Evolutionary conservation across 2,888 invertebrate species (phyloP).

Genomic region (Tinea trinotella): DNA sequence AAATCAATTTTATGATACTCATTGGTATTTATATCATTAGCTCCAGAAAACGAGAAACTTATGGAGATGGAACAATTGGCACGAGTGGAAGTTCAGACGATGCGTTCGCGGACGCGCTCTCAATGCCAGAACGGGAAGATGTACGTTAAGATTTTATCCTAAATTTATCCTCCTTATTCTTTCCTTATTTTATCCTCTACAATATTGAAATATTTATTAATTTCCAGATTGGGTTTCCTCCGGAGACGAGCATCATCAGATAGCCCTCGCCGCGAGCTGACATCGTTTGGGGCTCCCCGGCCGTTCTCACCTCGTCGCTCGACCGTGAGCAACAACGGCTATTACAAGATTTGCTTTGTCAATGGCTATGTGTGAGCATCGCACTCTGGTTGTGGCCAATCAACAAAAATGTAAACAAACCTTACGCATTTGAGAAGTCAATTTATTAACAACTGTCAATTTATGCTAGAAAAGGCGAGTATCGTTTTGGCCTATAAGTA

Average conservation of each 20-base stretch:
- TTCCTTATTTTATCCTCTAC: not conserved
- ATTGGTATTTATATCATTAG: constrained; percentile 32
- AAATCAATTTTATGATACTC: too few relatives aligned
- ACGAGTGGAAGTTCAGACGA: constrained; percentile 70
- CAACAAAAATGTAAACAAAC: constrained; percentile 7
- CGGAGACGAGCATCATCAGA: constrained; percentile 68
- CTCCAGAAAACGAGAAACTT: constrained; percentile 70
- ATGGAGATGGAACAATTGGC: constrained; percentile 79
- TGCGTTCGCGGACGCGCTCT: constrained; percentile 72
- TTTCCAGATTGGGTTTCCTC: constrained; percentile 60
- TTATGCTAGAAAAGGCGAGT: too few relatives aligned
- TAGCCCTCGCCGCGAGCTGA: constrained; percentile 67
- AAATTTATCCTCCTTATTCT: too few relatives aligned
- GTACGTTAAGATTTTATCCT: too few relatives aligned
- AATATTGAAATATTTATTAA: not conserved
- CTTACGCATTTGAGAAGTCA: too few relatives aligned
- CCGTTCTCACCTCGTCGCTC: constrained; percentile 72
- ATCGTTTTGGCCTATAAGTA: too few relatives aligned
- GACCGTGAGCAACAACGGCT: constrained; percentile 71
- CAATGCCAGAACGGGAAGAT: constrained; percentile 73
- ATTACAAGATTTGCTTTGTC: constrained; percentile 73
- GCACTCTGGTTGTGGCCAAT: constrained; percentile 1
- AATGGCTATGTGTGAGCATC: constrained; percentile 64
- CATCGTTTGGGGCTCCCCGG: constrained; percentile 47
- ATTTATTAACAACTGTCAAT: too few relatives aligned